A percentile compares a stretch with the other conserved stretches of the same genome.
These are phyloP conservation scores for Lontra canadensis DNA, from an alignment of 2,113 vertebrate species.

Conservation along the genomic window DNA sequence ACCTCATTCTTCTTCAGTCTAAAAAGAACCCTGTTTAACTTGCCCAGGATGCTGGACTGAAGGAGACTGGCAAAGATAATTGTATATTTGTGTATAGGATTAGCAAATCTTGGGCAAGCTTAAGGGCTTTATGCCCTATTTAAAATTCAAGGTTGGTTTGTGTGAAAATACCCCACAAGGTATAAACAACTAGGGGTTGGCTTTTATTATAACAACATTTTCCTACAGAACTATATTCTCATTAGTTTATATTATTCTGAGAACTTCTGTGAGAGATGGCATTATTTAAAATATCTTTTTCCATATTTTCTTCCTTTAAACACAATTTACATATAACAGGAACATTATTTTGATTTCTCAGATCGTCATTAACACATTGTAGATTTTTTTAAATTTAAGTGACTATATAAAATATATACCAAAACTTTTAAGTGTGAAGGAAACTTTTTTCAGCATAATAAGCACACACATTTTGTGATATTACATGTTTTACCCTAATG, in stretches of 20 bases:
- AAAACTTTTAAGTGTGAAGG: not conserved
- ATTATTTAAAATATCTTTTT: not conserved
- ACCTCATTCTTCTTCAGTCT: not conserved
- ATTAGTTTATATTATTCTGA: not conserved
- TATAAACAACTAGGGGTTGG: not conserved
- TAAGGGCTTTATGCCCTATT: slow-evolving; percentile 7
- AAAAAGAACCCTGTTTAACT: not conserved
- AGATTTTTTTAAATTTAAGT: not conserved
- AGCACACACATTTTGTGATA: not conserved
- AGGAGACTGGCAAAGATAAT: not conserved
- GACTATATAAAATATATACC: not conserved
- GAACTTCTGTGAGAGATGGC: not conserved
- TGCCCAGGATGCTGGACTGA: not conserved
- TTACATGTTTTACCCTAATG: not conserved
- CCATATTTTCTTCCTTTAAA: not conserved
- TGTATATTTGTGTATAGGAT: not conserved
- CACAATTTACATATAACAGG: not conserved
- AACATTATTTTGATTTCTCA: not conserved
- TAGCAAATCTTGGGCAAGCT: slow-evolving; percentile 1
- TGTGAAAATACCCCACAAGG: not conserved
- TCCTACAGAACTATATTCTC: not conserved
- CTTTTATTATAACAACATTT: slow-evolving; percentile 7
- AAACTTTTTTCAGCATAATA: not conserved
- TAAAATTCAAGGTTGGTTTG: slow-evolving; percentile 26
- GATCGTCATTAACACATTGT: not conserved